Evolutionary conservation across 2,797 vertebrate genomes (phyloP).

Genomic region (Apogon hyalosoma): DNA sequence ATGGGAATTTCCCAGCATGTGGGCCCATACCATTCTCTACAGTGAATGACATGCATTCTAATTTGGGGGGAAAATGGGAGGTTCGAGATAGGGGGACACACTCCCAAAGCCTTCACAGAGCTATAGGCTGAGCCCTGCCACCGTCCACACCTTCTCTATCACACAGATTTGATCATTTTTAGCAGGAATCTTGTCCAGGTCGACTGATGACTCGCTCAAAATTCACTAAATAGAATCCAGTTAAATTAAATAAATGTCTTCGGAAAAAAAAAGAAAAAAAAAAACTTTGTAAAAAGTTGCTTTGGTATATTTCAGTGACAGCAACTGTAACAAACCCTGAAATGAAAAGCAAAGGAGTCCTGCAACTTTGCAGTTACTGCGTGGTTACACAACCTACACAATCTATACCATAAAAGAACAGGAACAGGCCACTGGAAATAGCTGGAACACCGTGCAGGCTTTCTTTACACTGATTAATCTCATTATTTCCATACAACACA

Average conservation of each 20-base stretch:
- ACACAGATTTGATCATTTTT: conserved; percentile 8
- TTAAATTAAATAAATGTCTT: conserved; percentile 4
- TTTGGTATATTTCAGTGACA: neutral
- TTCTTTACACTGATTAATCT: conserved; percentile 1
- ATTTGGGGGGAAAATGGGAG: conserved; percentile 75
- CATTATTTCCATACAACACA: conserved; percentile 27
- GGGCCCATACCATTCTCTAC: conserved; percentile 77
- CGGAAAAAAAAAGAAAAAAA: neutral
- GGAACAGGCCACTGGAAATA: conserved; percentile 25
- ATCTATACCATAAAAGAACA: conserved; percentile 52
- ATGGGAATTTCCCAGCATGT: conserved; percentile 82
- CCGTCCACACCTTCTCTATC: conserved; percentile 26
- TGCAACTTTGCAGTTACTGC: conserved; percentile 61
- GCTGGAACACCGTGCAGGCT: conserved; percentile 28
- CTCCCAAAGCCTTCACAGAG: conserved; percentile 36
- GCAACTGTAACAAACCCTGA: neutral
- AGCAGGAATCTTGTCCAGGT: neutral
- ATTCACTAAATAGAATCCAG: neutral
- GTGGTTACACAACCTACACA: conserved; percentile 71
- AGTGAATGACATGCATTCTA: conserved; percentile 83
- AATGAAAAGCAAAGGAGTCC: conserved; percentile 22
- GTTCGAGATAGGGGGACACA: conserved; percentile 42
- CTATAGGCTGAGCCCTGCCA: conserved; percentile 24
- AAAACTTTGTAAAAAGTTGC: conserved; percentile 51
- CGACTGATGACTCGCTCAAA: neutral